These are phyloP conservation scores for Zaprionus obscuricornis DNA, from an alignment of 2,888 invertebrate species.

Conservation along the genomic window DNA sequence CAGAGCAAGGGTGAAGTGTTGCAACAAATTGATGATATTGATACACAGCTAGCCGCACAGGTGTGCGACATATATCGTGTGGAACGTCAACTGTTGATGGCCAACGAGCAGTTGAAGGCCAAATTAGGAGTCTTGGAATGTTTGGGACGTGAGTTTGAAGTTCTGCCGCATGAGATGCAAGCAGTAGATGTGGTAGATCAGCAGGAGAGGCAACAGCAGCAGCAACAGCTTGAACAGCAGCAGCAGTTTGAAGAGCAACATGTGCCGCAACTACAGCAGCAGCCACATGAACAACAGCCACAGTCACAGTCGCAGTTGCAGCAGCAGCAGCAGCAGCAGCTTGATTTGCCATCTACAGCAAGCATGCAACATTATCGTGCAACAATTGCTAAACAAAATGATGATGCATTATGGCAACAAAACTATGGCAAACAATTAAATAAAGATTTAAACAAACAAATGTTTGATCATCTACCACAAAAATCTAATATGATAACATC, in stretches of 20 bases:
- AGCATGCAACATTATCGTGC: constrained; percentile 1
- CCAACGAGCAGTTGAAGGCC: constrained; percentile 85
- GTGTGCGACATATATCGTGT: constrained; percentile 85
- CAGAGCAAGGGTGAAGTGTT: constrained; percentile 76
- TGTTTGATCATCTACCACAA: too few relatives aligned
- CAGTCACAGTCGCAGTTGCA: too few relatives aligned
- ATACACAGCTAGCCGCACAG: constrained; percentile 84
- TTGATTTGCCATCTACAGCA: too few relatives aligned
- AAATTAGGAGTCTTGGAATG: constrained; percentile 85
- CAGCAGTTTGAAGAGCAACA: constrained; percentile 16
- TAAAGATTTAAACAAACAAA: constrained; percentile 68
- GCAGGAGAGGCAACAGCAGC: not conserved
- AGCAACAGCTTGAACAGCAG: too few relatives aligned
- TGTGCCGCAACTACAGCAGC: too few relatives aligned
- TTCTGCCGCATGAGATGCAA: constrained; percentile 10
- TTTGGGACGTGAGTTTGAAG: constrained; percentile 84
- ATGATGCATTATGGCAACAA: too few relatives aligned
- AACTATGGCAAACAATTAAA: too few relatives aligned
- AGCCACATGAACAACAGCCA: too few relatives aligned
- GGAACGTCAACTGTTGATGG: constrained; percentile 84
- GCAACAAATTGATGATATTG: constrained; percentile 82
- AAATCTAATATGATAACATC: not conserved
- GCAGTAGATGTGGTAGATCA: not conserved
- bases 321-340: too few relatives aligned
- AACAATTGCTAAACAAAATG: not conserved